Evolutionary conservation across 2,888 invertebrate genomes (phyloP), one percentile per base, ranked within the genome.

Genomic region (Temnothorax unifasciatus): DNA sequence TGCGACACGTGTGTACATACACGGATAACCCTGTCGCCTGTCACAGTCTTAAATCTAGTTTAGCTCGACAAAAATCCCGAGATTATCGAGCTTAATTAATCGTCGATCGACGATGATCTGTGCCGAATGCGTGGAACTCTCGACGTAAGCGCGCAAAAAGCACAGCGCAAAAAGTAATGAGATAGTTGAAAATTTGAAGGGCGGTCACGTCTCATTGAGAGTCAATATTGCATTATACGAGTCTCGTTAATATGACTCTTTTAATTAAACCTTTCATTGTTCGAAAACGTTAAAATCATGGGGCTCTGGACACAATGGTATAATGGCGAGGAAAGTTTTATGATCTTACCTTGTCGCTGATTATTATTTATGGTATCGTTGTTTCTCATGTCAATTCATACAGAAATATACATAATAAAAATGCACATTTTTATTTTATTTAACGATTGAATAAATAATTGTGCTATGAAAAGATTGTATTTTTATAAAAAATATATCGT

Each of bases 51-150:
- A 52, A 52, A 52, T 52, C 9, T 9, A 21, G n/a, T 15, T 71
- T n/a, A 38, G 71, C 54, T 29, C 41, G 73, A 73, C 52, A 66
- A 61, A 29, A 88, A 87, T 87, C 82, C 68, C 85, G 21, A 6
- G 66, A n/a, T 85, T 84, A 89, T 90, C 85, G 85, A 90, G 90
- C 89, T 91, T 89, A 90, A 90, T 90, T 87, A 85, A 29, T 29
- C 84, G 52, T 64, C 59, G 68, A 63, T 47, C 50, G 66, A 29
- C 79, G 52, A 50, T 63, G 52, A 15, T 59, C 52, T 29, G 18
- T 18, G 13, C 38, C 25, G 13, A 64, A 18, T 52, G 29, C 6
- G 18, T 0, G 47, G 9, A 6, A 50, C 4, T n/a, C n/a, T 3
- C 2, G 4, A 15, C n/a, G 18, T 52, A 25, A 52, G 6, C 63